phyloP scores from a whole-genome alignment of 2,797 vertebrate genomes.

The Pangasius mekongensis region DNA sequence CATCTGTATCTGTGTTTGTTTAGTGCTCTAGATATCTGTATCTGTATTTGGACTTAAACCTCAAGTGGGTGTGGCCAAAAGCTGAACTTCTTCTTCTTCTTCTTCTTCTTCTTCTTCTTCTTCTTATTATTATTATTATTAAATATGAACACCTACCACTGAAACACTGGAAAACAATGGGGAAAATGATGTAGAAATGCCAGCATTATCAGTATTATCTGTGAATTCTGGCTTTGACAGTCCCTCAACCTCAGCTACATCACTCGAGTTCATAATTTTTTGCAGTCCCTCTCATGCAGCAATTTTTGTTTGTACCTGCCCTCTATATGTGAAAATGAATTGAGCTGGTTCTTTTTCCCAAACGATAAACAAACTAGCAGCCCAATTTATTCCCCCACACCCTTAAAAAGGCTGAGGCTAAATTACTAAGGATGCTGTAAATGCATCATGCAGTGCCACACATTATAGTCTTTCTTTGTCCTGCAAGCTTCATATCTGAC shows the following conservation, averaged over 20 bases:
- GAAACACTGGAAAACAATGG: neutral
- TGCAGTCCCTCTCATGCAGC: neutral
- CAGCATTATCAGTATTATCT: neutral
- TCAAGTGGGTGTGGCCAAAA: no score
- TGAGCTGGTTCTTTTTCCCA: neutral
- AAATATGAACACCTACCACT: neutral
- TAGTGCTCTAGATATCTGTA: no score
- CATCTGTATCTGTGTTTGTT: no score
- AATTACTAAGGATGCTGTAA: neutral
- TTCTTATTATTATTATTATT: neutral
- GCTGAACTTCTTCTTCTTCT: no score
- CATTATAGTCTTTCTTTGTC: no score
- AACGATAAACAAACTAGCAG: neutral
- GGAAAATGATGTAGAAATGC: neutral
- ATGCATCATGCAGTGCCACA: neutral
- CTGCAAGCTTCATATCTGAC: no score
- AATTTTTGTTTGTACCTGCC: neutral
- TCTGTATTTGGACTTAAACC: no score
- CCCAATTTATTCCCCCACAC: neutral
- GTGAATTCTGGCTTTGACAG: neutral
- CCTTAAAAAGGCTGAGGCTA: neutral
- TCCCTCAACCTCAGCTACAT: neutral
- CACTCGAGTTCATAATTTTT: neutral
- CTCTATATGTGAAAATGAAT: neutral
- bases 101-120: no score